A percentile compares a stretch with the other conserved stretches of the same genome.
Evolutionary conservation across 2,113 vertebrate genomes (phyloP).

Genomic region (Cyanistes caeruleus): DNA sequence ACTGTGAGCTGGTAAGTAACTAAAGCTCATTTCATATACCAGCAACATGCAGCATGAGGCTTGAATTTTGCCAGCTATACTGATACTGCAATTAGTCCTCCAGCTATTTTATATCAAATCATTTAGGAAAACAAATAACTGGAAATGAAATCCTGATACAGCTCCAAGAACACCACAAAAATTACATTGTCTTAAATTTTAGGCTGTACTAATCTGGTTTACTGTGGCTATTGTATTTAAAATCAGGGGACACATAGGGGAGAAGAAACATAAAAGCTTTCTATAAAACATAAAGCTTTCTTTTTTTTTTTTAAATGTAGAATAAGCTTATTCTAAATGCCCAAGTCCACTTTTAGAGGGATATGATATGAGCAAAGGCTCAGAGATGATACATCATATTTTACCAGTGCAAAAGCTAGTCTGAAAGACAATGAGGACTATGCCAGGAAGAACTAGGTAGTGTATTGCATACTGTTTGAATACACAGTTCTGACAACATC

Average conservation of each 20-base stretch:
- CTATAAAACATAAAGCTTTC: too few relatives aligned
- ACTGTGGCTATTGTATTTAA: neutral
- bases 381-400: neutral
- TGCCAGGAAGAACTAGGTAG: neutral
- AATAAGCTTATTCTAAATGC: neutral
- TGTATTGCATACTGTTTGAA: neutral
- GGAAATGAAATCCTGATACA: neutral
- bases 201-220: neutral
- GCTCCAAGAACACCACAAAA: neutral
- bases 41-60: neutral
- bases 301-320: neutral
- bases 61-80: neutral
- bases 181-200: neutral
- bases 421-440: neutral
- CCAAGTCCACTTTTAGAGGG: neutral
- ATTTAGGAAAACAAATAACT: neutral
- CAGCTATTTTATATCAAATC: neutral
- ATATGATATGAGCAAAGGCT: neutral
- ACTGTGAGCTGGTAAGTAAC: neutral
- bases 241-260: neutral
- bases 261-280: neutral
- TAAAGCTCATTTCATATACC: neutral
- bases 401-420: neutral
- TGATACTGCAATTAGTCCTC: neutral
- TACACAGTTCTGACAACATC: neutral